Percentiles rank a stretch among this genome's conserved stretches.
phyloP scores from a whole-genome alignment of 1,140 invertebrate genomes.

The Pseudomyrmex cubaensis region DNA sequence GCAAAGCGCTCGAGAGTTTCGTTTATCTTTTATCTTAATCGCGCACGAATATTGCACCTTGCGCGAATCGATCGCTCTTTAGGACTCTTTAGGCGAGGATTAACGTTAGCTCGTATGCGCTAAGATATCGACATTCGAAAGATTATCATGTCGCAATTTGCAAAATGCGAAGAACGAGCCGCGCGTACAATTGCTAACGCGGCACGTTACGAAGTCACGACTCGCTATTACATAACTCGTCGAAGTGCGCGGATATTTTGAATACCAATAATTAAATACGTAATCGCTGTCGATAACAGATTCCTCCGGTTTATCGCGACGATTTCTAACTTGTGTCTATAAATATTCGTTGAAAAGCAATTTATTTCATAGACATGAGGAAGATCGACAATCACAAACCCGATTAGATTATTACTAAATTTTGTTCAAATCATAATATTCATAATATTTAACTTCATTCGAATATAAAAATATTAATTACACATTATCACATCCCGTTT shows the following conservation, averaged over 20 bases:
- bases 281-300: slow-evolving; percentile 16
- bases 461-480: background rate
- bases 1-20: background rate
- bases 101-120: background rate
- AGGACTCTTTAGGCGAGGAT: background rate
- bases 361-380: background rate
- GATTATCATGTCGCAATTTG: slow-evolving; percentile 28
- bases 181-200: background rate
- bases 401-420: background rate
- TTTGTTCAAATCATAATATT: background rate
- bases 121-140: background rate
- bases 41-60: slow-evolving; percentile 18
- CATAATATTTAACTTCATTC: too few species aligned
- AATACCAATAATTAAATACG: slow-evolving; percentile 22
- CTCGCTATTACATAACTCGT: slow-evolving; percentile 10
- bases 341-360: background rate
- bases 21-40: slow-evolving; percentile 30
- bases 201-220: slow-evolving; percentile 24
- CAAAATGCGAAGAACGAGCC: slow-evolving; percentile 14
- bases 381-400: too few species aligned
- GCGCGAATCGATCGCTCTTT: slow-evolving; percentile 19
- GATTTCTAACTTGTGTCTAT: background rate
- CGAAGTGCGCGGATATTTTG: slow-evolving; percentile 16
- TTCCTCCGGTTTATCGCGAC: background rate
- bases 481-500: background rate